Evolutionary conservation across 2,113 vertebrate genomes (phyloP).

Genomic region (Notothenia coriiceps): DNA sequence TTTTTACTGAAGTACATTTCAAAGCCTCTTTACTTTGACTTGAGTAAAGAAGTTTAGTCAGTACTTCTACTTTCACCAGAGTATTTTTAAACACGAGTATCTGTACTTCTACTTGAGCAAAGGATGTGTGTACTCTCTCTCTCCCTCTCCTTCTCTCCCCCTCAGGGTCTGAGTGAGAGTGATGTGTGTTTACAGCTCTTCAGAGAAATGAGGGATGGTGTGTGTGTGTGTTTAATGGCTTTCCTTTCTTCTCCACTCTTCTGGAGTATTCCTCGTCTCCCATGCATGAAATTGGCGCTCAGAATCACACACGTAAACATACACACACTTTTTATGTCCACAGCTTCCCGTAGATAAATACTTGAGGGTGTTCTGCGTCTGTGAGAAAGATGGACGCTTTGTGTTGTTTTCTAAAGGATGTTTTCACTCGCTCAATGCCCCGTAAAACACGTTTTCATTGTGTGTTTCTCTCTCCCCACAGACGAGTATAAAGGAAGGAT

Average conservation of each 20-base stretch:
- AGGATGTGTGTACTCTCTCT: no score
- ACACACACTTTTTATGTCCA: constrained; percentile 51
- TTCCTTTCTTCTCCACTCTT: constrained; percentile 60
- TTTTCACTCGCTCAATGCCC: neutral
- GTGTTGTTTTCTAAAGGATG: neutral
- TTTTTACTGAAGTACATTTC: no score
- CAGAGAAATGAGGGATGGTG: constrained; percentile 40
- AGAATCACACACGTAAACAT: constrained; percentile 20
- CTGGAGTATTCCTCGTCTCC: constrained; percentile 58
- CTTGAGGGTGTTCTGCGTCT: constrained; percentile 26
- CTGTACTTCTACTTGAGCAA: no score
- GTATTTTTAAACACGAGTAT: no score
- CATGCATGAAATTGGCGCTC: constrained; percentile 67
- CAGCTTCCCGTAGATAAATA: constrained; percentile 72
- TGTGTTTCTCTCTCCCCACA: constrained; percentile 75
- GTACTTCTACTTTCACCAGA: no score
- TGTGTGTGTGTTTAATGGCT: constrained; percentile 46
- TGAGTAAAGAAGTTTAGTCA: no score
- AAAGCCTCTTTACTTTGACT: no score
- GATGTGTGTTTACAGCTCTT: constrained; percentile 62
- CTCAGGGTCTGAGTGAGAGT: constrained; percentile 35
- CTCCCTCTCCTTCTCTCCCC: neutral
- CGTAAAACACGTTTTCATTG: neutral
- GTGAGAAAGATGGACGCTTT: neutral
- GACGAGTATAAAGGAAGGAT: constrained; percentile 97